phyloP scores from a whole-genome alignment of 2,797 vertebrate genomes.

The Xenops minutus region DNA sequence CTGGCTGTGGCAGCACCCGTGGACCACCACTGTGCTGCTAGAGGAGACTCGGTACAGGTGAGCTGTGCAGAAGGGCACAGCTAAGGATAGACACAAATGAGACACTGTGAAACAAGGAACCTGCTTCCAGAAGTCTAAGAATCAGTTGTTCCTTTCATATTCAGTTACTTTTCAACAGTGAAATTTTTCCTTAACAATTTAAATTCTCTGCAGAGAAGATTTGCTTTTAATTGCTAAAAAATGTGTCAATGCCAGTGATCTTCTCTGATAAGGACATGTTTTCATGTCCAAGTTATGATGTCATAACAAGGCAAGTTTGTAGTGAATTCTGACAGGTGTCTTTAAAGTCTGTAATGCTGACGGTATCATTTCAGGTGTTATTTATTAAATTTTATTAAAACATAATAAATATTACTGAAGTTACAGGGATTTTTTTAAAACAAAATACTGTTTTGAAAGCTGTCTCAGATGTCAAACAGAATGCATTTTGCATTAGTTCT shows the following conservation, averaged over 20 bases:
- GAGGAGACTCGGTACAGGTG: fast-evolving
- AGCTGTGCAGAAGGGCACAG: background rate
- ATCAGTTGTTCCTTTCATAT: fast-evolving
- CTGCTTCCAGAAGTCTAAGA: background rate
- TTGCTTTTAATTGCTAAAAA: background rate
- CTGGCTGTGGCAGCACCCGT: fast-evolving
- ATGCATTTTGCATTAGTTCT: slow-evolving; percentile 68
- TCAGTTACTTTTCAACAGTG: background rate
- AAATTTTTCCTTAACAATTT: background rate
- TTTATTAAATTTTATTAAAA: slow-evolving; percentile 71
- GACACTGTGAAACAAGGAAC: fast-evolving
- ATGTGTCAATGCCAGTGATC: background rate
- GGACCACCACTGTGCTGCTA: fast-evolving
- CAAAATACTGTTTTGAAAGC: slow-evolving; percentile 64
- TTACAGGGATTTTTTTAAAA: background rate
- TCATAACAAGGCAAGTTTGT: background rate
- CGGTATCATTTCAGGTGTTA: slow-evolving; percentile 12
- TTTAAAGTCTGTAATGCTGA: slow-evolving; percentile 4
- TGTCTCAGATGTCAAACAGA: slow-evolving; percentile 69
- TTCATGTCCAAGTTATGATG: background rate
- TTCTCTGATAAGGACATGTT: background rate
- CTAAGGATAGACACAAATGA: background rate
- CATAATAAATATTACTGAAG: slow-evolving; percentile 57
- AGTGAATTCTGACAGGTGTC: background rate
- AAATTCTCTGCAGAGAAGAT: background rate